These are phyloP conservation scores for Melitaea athalia DNA, from an alignment of 2,888 invertebrate species.

Conservation along the genomic window DNA sequence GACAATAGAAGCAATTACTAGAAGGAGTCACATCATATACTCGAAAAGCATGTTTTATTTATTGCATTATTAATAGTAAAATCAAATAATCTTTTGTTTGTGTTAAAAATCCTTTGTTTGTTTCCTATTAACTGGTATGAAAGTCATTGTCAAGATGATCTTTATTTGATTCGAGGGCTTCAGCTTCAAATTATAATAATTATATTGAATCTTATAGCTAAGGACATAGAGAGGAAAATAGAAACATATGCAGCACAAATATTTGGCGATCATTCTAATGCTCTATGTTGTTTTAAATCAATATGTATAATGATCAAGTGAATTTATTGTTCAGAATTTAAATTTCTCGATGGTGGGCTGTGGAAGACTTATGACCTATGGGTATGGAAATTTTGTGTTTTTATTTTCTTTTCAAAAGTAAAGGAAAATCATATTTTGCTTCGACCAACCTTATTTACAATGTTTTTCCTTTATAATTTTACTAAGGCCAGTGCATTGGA, in stretches of 20 bases:
- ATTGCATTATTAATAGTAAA: not conserved
- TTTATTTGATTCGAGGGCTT: conserved; percentile 19
- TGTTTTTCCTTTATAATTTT: conserved; percentile 30
- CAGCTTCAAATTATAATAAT: conserved; percentile 14
- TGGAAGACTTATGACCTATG: conserved; percentile 44
- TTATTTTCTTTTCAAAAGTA: conserved; percentile 37
- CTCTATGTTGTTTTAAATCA: conserved; percentile 32
- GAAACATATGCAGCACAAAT: conserved; percentile 23
- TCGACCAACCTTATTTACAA: conserved; percentile 33
- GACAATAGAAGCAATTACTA: conserved; percentile 1
- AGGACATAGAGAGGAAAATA: conserved; percentile 24
- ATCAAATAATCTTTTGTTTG: conserved; percentile 9
- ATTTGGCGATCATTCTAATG: conserved; percentile 36
- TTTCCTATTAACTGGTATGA: conserved; percentile 24
- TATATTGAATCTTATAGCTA: conserved; percentile 23
- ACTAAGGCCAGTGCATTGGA: conserved; percentile 21
- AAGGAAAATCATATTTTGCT: conserved; percentile 28
- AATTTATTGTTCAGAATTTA: conserved; percentile 41
- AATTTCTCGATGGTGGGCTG: conserved; percentile 43
- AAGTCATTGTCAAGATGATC: conserved; percentile 24
- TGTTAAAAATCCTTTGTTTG: conserved; percentile 16
- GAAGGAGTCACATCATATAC: not conserved
- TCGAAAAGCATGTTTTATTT: conserved; percentile 4
- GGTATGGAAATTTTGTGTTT: conserved; percentile 45
- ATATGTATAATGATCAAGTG: conserved; percentile 38